phyloP scores from a whole-genome alignment of 2,888 invertebrate species.

The Pristionchus exspectatus region DNA sequence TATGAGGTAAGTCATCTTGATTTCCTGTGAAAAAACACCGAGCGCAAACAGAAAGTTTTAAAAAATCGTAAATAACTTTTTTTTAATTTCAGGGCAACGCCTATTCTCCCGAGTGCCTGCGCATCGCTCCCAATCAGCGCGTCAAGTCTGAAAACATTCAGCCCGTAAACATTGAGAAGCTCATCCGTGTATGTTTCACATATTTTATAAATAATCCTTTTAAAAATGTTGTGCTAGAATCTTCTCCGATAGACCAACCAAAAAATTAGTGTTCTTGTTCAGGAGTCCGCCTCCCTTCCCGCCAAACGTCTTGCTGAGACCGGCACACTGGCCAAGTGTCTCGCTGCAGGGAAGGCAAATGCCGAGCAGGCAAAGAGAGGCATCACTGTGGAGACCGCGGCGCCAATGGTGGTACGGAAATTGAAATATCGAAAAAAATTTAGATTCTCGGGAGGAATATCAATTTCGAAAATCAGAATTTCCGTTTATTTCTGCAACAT shows the following conservation, averaged over 20 bases:
- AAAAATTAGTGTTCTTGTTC: background rate
- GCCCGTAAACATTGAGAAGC: background rate
- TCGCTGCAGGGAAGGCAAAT: background rate
- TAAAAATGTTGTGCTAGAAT: too few species aligned
- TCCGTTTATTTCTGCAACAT: background rate
- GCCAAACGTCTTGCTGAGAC: background rate
- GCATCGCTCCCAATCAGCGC: slow-evolving; percentile 22
- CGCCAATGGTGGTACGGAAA: background rate
- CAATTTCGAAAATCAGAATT: background rate
- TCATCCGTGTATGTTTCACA: background rate
- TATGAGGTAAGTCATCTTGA: background rate
- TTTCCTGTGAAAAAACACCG: too few species aligned
- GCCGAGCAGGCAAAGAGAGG: background rate
- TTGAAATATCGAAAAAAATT: background rate
- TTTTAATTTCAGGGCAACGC: background rate
- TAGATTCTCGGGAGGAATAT: background rate
- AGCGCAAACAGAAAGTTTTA: too few species aligned
- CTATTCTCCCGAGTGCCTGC: slow-evolving; percentile 30
- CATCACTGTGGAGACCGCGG: background rate
- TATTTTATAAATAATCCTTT: too few species aligned
- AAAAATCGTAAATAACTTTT: background rate
- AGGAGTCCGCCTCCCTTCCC: slow-evolving; percentile 30
- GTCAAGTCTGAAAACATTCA: slow-evolving; percentile 36
- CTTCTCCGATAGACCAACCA: too few species aligned
- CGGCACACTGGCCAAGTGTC: background rate